phyloP scores from a whole-genome alignment of 2,113 vertebrate genomes.

The Ammodytes dubius region DNA sequence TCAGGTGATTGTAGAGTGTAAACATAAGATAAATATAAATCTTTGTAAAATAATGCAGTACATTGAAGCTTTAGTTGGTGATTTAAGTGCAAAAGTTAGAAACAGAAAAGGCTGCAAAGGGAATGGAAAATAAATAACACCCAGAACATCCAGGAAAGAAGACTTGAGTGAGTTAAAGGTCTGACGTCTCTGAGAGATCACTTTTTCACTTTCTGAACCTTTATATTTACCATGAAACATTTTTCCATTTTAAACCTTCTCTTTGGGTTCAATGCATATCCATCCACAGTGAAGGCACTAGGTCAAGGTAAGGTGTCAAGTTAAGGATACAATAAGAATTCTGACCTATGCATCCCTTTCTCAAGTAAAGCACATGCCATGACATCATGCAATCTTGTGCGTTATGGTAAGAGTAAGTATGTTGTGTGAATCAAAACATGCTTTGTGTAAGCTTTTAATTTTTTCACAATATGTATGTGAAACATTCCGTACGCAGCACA shows the following conservation, averaged over 20 bases:
- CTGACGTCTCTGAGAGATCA: too few species aligned
- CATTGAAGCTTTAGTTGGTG: not conserved
- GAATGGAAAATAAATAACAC: not conserved
- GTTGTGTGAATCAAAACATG: too few species aligned
- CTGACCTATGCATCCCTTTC: not conserved
- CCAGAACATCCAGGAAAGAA: not conserved
- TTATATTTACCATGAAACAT: not conserved
- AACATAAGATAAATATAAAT: too few species aligned
- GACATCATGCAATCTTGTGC: too few species aligned
- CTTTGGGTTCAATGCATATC: conserved; percentile 1
- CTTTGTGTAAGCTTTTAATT: not conserved
- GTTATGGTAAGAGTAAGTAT: too few species aligned
- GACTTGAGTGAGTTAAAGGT: not conserved
- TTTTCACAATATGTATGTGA: conserved; percentile 22
- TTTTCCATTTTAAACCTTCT: not conserved
- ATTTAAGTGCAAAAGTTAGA: not conserved
- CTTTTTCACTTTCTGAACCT: too few species aligned
- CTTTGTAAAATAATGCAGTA: too few species aligned
- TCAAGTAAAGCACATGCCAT: too few species aligned
- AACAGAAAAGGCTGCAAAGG: not conserved
- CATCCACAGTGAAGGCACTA: not conserved
- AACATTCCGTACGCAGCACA: conserved; percentile 32
- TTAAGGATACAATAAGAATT: not conserved
- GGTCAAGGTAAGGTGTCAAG: too few species aligned
- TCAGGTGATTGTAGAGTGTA: too few species aligned